Percentiles rank a stretch among this genome's conserved stretches.
Evolutionary conservation across 1,140 invertebrate species (phyloP).

Genomic region (Diachasmimorpha longicaudata): DNA sequence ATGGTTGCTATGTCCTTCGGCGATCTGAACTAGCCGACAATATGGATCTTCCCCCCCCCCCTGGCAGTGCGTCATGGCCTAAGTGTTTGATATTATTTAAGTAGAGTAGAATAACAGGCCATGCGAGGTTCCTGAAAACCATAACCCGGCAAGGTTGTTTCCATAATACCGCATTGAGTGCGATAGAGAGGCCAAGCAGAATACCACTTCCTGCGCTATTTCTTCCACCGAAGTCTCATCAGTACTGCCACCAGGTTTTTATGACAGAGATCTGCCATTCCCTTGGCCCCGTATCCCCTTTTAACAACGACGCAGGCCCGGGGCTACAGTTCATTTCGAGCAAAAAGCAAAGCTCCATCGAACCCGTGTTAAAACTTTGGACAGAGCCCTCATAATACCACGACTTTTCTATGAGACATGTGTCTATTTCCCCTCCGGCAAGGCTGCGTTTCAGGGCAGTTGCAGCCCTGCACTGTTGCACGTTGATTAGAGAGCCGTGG

Average conservation of each 20-base stretch:
- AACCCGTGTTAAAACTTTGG: not conserved
- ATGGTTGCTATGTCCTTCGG: no score
- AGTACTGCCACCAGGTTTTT: not conserved
- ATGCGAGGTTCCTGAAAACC: no score
- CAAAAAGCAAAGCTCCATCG: not conserved
- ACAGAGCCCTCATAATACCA: constrained; percentile 16
- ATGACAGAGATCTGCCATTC: not conserved
- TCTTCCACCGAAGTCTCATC: no score
- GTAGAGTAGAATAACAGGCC: no score
- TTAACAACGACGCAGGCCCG: not conserved
- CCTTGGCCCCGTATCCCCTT: not conserved
- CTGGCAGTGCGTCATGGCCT: no score
- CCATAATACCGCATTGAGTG: no score
- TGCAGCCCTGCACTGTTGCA: constrained; percentile 34
- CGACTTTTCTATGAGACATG: constrained; percentile 35
- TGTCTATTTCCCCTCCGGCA: constrained; percentile 22
- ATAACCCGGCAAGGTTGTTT: no score
- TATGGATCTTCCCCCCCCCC: no score
- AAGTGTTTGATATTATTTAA: no score
- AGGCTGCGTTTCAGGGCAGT: constrained; percentile 28
- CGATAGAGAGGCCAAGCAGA: no score
- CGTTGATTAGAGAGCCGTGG: constrained; percentile 24
- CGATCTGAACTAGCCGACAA: no score
- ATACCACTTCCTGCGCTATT: no score
- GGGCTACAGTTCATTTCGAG: not conserved